phyloP scores from a whole-genome alignment of 2,888 invertebrate genomes.

The Pandemis heparana region DNA sequence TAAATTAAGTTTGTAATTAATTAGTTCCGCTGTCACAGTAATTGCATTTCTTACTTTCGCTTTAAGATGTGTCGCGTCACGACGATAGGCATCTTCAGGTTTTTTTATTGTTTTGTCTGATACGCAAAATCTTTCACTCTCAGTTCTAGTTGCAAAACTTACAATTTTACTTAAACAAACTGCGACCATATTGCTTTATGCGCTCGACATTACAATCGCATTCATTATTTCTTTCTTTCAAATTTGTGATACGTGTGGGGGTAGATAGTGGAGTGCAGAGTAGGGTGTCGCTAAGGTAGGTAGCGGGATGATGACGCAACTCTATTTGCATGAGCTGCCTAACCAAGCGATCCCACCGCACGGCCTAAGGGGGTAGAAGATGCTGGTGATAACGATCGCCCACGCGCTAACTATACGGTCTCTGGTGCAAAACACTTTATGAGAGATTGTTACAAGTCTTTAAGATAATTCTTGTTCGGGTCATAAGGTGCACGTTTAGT shows the following conservation, averaged over 20 bases:
- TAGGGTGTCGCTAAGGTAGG: no score
- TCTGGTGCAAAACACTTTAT: not conserved
- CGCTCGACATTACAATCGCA: no score
- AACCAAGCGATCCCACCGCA: no score
- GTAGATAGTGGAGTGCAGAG: no score
- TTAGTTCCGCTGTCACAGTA: conserved; percentile 37
- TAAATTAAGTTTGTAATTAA: conserved; percentile 45
- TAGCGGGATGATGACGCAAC: no score
- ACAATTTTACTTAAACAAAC: not conserved
- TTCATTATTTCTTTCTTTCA: no score
- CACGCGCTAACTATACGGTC: no score
- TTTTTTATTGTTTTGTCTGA: not conserved
- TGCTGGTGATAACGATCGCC: no score
- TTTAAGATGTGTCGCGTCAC: conserved; percentile 21
- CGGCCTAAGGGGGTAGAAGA: no score
- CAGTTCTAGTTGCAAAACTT: not conserved
- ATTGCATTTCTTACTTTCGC: conserved; percentile 31
- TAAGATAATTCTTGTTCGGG: not conserved
- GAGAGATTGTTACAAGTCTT: not conserved
- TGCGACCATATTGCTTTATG: not conserved
- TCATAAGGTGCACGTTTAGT: conserved; percentile 1
- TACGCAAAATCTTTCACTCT: not conserved
- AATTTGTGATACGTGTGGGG: no score
- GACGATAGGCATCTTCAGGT: conserved; percentile 1
- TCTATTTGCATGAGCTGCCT: no score